Evolutionary conservation across 2,888 invertebrate genomes (phyloP), one percentile per base, ranked within the genome.

Genomic region (Drosophila niveifrons): DNA sequence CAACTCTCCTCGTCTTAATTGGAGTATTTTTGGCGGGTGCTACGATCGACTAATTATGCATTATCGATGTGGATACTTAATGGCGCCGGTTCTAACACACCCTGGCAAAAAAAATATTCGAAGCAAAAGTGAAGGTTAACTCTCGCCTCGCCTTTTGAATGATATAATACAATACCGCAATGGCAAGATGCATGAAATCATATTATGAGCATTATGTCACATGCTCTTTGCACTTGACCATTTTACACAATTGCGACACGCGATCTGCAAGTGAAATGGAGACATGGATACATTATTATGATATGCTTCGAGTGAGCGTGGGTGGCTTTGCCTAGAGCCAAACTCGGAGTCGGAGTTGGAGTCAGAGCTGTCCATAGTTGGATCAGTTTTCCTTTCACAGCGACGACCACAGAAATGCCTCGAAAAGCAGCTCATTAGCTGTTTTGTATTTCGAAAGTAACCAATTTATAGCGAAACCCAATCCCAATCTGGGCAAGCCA

Each of bases 351-450:
- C 18, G 4, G 18, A 23, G 6, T 23, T 4, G 4, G 18, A 18
- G 18, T 18, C 23, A 23, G 23, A 23, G 43, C 51, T 51, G 55
- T 17, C 58, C 39, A 43, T 46, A 46, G 29, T 43, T 56, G 62
- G 48, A 50, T 79, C 39, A 41, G 53, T 72, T 83, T 80, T 82
- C 83, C 88, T 83, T 88, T 83, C 83, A 86, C 88, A 88, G 66
- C 69, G 69, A 18, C 28, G 4, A 31, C 47, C 34, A 23, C 47
- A 72, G 43, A 36, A 31, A 57, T 65, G 83, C 83, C 88, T 80
- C 86, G 80, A 75, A 80, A 82, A 77, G 83, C 62, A 66, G 78
- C 68, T 83, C 88, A 82, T 88, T 83, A 83, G 88, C 68, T 56
- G 57, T 29, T 65, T 73, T 62, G 47, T 63, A 43, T 82, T 83